Conservation (phyloP, 2,888 invertebrate species). For the Rhopalosiphum nymphaeae region DNA sequence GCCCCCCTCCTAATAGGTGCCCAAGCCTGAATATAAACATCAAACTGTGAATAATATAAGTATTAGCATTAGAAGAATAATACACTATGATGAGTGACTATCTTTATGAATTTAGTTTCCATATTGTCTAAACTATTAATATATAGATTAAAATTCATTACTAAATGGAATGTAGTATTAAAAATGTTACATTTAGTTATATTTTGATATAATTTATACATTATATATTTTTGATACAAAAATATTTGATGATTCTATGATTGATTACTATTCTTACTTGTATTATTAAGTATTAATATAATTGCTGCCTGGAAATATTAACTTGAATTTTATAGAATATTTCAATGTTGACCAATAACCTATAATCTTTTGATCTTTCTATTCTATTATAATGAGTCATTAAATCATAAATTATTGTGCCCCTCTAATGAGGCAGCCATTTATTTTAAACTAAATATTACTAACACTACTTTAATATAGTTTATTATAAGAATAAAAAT, state of each 20-base stretch:
- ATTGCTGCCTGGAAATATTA: background rate
- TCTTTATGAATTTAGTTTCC: background rate
- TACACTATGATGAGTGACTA: background rate
- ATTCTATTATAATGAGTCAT: slow-evolving; percentile 18
- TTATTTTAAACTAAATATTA: background rate
- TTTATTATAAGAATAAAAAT: background rate
- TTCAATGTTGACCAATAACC: background rate
- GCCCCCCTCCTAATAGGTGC: no score
- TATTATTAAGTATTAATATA: background rate
- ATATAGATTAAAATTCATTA: background rate
- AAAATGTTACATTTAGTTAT: background rate
- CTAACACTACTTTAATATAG: background rate
- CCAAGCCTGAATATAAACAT: background rate
- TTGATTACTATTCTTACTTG: background rate
- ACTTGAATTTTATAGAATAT: background rate
- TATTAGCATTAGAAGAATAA: background rate
- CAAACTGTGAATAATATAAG: background rate
- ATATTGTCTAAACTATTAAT: background rate
- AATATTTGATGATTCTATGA: background rate
- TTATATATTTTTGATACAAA: background rate
- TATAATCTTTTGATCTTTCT: background rate
- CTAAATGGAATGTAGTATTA: background rate
- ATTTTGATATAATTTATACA: background rate
- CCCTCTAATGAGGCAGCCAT: background rate
- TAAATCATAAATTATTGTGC: background rate